Conservation (phyloP, 2,797 vertebrate species). For the Danio choprae region DNA sequence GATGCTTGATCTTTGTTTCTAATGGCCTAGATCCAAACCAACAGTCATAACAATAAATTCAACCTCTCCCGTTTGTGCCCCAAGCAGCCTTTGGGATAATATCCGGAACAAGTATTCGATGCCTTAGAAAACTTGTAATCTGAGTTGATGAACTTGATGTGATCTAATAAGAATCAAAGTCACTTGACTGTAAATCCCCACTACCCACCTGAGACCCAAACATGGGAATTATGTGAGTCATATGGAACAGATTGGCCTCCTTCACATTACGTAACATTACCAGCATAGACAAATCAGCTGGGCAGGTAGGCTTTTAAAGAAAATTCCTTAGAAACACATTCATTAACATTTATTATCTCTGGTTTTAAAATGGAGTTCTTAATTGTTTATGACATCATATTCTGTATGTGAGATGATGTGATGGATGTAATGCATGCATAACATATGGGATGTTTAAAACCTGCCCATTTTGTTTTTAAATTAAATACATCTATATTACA, state of each 20-base stretch:
- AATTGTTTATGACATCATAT: conserved; percentile 7
- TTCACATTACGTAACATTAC: conserved; percentile 7
- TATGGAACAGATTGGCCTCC: conserved; percentile 18
- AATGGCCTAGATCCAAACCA: background rate
- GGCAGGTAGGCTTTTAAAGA: background rate
- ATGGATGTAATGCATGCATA: background rate
- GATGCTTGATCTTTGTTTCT: conserved; percentile 9
- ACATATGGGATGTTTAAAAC: background rate
- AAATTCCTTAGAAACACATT: background rate
- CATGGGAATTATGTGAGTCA: conserved; percentile 31
- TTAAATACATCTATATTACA: background rate
- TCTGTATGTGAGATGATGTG: background rate
- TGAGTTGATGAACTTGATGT: background rate
- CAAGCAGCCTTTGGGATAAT: background rate
- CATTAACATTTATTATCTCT: too few species aligned
- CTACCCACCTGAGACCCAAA: background rate
- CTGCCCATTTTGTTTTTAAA: background rate
- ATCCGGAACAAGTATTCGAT: background rate
- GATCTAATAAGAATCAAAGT: background rate
- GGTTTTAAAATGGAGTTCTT: background rate
- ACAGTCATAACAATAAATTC: background rate
- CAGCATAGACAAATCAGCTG: background rate
- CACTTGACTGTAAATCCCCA: conserved; percentile 3
- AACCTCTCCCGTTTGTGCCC: background rate
- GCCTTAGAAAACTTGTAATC: background rate